phyloP scores from a whole-genome alignment of 2,888 invertebrate genomes.

The Phalera bucephala region DNA sequence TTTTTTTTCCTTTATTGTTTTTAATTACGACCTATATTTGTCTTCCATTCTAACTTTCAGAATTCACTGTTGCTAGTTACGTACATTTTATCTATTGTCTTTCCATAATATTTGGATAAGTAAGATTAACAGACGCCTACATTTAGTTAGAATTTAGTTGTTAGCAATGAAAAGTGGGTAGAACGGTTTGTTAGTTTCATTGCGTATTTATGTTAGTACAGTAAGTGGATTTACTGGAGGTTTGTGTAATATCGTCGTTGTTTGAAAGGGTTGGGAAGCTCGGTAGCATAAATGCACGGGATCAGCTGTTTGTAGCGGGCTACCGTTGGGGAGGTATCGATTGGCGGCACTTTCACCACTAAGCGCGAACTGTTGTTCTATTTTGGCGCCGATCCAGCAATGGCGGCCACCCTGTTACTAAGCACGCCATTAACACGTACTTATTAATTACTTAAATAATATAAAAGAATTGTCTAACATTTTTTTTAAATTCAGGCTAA shows the following conservation, averaged over 20 bases:
- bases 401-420: slow-evolving; percentile 53
- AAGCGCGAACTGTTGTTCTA: slow-evolving; percentile 46
- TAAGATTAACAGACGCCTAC: neutral
- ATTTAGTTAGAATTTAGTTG: no score
- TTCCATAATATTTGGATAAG: neutral
- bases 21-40: slow-evolving; percentile 17
- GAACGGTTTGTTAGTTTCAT: neutral
- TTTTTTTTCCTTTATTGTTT: slow-evolving; percentile 20
- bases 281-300: slow-evolving; percentile 19
- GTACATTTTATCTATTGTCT: neutral
- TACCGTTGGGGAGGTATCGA: slow-evolving; percentile 59
- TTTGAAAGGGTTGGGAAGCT: neutral
- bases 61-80: neutral
- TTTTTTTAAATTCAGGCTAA: no score
- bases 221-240: no score
- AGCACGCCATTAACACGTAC: slow-evolving; percentile 33
- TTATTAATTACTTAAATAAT: slow-evolving; percentile 2
- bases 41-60: slow-evolving; percentile 1
- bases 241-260: no score
- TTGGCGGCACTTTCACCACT: slow-evolving; percentile 61
- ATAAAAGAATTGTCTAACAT: no score
- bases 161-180: neutral
- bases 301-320: slow-evolving; percentile 62
- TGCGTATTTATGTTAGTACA: neutral
- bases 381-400: slow-evolving; percentile 67